These are phyloP conservation scores for Aradus depressus DNA, from an alignment of 2,888 invertebrate species.

Conservation along the genomic window DNA sequence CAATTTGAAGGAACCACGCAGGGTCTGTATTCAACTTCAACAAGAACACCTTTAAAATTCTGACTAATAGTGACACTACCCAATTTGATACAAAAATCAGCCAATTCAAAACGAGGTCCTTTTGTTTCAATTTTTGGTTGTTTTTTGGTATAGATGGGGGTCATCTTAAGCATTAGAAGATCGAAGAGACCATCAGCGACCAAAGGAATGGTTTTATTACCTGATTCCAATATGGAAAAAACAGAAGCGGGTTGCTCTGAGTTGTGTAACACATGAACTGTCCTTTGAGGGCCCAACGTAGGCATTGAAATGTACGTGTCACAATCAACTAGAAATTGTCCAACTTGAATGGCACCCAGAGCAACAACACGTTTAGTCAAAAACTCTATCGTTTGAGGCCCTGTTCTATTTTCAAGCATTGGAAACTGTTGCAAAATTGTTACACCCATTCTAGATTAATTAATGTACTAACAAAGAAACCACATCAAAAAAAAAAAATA, in stretches of 20 bases:
- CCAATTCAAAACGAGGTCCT: constrained; percentile 74
- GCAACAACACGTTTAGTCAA: constrained; percentile 74
- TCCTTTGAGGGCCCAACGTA: constrained; percentile 61
- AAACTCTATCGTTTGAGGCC: constrained; percentile 76
- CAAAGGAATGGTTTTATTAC: constrained; percentile 72
- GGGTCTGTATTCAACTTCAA: constrained; percentile 89
- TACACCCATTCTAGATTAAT: constrained; percentile 24
- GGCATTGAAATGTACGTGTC: constrained; percentile 80
- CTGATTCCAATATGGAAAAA: constrained; percentile 81
- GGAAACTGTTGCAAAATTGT: constrained; percentile 64
- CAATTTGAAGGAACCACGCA: constrained; percentile 79
- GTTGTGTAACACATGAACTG: constrained; percentile 87
- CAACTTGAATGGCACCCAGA: constrained; percentile 75
- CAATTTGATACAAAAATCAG: constrained; percentile 86
- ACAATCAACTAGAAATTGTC: constrained; percentile 88
- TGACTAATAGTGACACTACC: constrained; percentile 88
- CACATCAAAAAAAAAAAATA: too few relatives aligned
- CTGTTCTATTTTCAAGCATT: constrained; percentile 79
- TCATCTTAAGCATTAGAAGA: constrained; percentile 78
- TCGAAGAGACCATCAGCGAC: constrained; percentile 88
- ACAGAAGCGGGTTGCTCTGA: constrained; percentile 92
- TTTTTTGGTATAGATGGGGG: constrained; percentile 78
- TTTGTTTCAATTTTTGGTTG: constrained; percentile 79
- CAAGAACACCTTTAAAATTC: constrained; percentile 83
- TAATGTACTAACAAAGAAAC: too few relatives aligned